Percentiles rank a stretch among this genome's conserved stretches.
Evolutionary conservation across 1,140 invertebrate genomes (phyloP).

Genomic region (Palaemon carinicauda): DNA sequence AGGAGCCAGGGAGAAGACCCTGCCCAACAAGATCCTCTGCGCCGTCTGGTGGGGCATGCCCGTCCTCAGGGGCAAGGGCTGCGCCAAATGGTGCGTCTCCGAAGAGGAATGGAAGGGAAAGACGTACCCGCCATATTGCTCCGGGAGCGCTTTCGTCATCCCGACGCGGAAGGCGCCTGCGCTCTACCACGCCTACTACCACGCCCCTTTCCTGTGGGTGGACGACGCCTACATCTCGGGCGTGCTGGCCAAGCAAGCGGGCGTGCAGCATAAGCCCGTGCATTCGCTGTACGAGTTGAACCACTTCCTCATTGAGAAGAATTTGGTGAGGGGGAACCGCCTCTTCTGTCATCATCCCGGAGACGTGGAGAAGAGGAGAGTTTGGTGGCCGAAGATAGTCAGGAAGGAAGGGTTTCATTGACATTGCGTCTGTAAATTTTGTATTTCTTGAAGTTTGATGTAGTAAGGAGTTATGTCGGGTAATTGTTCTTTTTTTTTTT

Average conservation of each 20-base stretch:
- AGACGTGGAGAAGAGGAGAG: not conserved
- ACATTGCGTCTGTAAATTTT: too few species aligned
- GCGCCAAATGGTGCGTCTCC: slow-evolving; percentile 61
- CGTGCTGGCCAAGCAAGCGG: slow-evolving; percentile 61
- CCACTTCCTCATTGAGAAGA: slow-evolving; percentile 5
- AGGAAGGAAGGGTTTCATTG: not conserved
- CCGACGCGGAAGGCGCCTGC: slow-evolving; percentile 32
- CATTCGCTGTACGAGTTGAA: slow-evolving; percentile 27
- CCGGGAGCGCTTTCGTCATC: slow-evolving; percentile 62
- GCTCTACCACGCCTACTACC: slow-evolving; percentile 60
- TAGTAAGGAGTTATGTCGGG: too few species aligned
- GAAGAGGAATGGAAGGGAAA: slow-evolving; percentile 60
- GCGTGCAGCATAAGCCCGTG: slow-evolving; percentile 38
- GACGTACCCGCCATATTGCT: slow-evolving; percentile 61
- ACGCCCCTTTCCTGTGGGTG: slow-evolving; percentile 64
- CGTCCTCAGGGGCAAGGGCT: slow-evolving; percentile 13
- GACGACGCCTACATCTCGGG: slow-evolving; percentile 68
- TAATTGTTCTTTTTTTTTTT: too few species aligned
- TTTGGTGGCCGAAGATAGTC: slow-evolving; percentile 15
- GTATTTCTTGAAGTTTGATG: too few species aligned
- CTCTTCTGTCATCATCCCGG: slow-evolving; percentile 36
- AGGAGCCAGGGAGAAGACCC: not conserved
- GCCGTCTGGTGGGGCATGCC: slow-evolving; percentile 43
- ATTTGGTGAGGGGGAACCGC: not conserved
- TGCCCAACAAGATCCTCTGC: not conserved